Percentiles rank a stretch among this genome's conserved stretches.
These are phyloP conservation scores for Odontothrips loti DNA, from an alignment of 2,888 invertebrate genomes.

Conservation along the genomic window DNA sequence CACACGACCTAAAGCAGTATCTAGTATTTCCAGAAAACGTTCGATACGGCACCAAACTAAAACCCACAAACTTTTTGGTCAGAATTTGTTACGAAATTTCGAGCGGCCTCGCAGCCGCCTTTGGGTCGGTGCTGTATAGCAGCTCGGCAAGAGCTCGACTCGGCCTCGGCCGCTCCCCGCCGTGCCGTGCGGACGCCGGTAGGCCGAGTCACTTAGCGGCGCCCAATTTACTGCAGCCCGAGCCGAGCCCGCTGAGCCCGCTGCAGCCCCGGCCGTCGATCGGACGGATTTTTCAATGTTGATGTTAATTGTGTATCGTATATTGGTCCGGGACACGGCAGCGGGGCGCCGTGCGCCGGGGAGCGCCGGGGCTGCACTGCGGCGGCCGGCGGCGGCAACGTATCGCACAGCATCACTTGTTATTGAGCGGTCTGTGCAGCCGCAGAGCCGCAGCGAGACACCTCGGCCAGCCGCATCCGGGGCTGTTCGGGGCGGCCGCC, in stretches of 20 bases:
- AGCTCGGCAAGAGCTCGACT: too few species aligned
- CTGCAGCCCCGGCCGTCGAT: neutral
- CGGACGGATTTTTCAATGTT: constrained; percentile 22
- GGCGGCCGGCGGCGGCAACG: neutral
- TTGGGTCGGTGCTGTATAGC: too few species aligned
- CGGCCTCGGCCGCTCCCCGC: neutral
- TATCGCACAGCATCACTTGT: neutral
- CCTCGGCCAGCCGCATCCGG: too few species aligned
- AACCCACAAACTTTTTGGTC: too few species aligned
- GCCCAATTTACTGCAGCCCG: neutral
- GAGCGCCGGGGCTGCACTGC: neutral
- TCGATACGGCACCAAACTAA: too few species aligned
- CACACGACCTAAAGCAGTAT: too few species aligned
- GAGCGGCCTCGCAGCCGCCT: too few species aligned
- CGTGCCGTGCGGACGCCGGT: neutral
- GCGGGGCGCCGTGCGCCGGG: neutral
- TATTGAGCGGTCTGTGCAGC: neutral
- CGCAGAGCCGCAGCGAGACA: neutral
- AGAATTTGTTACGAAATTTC: too few species aligned
- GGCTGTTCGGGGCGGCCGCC: too few species aligned
- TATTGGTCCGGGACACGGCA: constrained; percentile 12
- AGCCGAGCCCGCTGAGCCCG: too few species aligned
- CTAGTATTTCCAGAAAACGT: too few species aligned
- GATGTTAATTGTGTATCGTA: constrained; percentile 24
- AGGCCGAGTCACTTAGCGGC: constrained; percentile 1